Evolutionary conservation across 2,113 vertebrate genomes (phyloP), one percentile per base, ranked within the genome.

Genomic region (Coreoperca whiteheadi): DNA sequence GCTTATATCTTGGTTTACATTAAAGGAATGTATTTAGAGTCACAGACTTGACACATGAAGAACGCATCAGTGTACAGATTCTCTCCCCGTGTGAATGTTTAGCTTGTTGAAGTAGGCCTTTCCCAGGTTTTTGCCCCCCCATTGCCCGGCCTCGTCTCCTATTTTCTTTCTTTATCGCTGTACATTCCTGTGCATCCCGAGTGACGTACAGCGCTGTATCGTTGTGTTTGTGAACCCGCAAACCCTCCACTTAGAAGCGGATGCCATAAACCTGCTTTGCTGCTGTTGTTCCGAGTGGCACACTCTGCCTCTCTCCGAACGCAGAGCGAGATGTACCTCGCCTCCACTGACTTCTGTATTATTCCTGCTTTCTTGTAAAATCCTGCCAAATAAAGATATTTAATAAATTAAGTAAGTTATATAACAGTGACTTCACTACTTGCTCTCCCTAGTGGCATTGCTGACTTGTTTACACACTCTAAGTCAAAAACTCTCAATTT

Each of bases 151-250:
- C 37, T 50, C 46, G n/a, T 7, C 54, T 85, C 61, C 54, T 89
- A 43, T 93, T 94, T 94, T 93, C 93, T 96, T 96, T 95, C 94
- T 94, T 94, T 94, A 57, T 91, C 82, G 91, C 88, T 94, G 92
- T 94, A 96, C 96, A 96, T 97, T 97, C 96, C 96, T 94, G 85
- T 94, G 93, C 93, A 92, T 91, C 93, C 87, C 86, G 86, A 81
- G 89, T 77, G 41, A 86, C 90, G 74, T 93, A 80, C 83, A 87
- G 93, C 91, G 83, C 79, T 82, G 12, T 60, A 34, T 46, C 73
- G 83, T 80, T 74, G 89, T 95, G 95, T 93, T 95, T 88, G 95
- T 95, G 95, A 94, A 95, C 94, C 84, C 92, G 92, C 87, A 85
- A 72, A 90, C 79, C 91, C 77, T 72, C 63, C 74, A 90, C 77